These are phyloP conservation scores for Chrysolina oricalcia DNA, from an alignment of 2,888 invertebrate species.

Conservation along the genomic window DNA sequence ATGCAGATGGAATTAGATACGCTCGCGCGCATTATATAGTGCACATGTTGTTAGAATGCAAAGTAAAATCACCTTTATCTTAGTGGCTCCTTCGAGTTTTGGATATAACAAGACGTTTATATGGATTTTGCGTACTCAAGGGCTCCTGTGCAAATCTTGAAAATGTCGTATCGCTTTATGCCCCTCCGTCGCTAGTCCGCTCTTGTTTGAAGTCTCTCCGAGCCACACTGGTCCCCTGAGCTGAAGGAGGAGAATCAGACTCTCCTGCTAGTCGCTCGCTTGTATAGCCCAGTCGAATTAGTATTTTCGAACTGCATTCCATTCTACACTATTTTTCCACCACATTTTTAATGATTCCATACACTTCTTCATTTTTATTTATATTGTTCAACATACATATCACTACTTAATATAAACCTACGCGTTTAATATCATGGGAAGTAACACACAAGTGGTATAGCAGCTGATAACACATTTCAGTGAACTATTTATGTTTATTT, in stretches of 20 bases:
- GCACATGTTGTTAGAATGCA: background rate
- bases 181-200: conserved; percentile 51
- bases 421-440: too few relatives aligned
- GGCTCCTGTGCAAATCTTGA: conserved; percentile 67
- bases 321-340: too few relatives aligned
- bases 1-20: conserved; percentile 2
- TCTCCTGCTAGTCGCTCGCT: background rate
- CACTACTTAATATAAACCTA: too few relatives aligned
- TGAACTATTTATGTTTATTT: too few relatives aligned
- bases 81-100: conserved; percentile 55
- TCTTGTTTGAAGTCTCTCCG: conserved; percentile 57
- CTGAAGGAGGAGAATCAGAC: background rate
- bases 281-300: background rate
- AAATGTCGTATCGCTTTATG: conserved; percentile 67
- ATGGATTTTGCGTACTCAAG: conserved; percentile 68
- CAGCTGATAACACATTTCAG: too few relatives aligned
- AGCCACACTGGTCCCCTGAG: conserved; percentile 56
- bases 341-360: too few relatives aligned
- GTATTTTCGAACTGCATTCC: background rate
- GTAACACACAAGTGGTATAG: too few relatives aligned
- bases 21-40: background rate
- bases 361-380: too few relatives aligned
- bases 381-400: too few relatives aligned
- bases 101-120: conserved; percentile 66
- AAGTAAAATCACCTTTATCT: conserved; percentile 50